Evolutionary conservation across 2,888 invertebrate species (phyloP).

Genomic region (Octonoba sinensis): DNA sequence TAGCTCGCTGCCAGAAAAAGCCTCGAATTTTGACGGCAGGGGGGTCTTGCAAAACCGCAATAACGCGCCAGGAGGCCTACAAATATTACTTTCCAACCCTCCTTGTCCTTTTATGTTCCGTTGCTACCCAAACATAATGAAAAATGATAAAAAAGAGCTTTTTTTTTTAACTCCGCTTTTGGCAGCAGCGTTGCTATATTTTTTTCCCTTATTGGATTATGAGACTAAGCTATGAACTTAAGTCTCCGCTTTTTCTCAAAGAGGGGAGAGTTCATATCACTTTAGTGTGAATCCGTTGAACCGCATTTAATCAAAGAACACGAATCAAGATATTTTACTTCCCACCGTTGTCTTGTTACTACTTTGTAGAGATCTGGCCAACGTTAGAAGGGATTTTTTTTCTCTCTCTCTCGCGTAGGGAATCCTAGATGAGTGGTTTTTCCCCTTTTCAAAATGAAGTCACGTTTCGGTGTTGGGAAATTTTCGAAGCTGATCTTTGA

Average conservation of each 20-base stretch:
- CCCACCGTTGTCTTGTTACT: no score
- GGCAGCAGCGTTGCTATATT: not conserved
- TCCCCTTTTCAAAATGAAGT: no score
- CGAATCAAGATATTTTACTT: no score
- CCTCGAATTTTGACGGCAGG: constrained; percentile 15
- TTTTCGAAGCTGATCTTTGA: no score
- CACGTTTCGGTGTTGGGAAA: no score
- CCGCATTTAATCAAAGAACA: constrained; percentile 12
- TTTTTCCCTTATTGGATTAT: constrained; percentile 6
- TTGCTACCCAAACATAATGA: constrained; percentile 25
- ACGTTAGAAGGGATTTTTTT: no score
- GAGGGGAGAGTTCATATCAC: constrained; percentile 8
- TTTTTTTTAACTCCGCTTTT: constrained; percentile 14
- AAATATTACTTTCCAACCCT: constrained; percentile 23
- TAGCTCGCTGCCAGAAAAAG: not conserved
- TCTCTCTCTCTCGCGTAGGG: no score
- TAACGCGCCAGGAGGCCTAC: constrained; percentile 23
- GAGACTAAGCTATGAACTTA: constrained; percentile 1
- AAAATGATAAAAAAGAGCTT: constrained; percentile 18
- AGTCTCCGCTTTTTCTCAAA: not conserved
- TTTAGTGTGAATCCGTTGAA: constrained; percentile 2
- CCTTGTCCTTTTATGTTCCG: constrained; percentile 18
- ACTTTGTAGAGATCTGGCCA: no score
- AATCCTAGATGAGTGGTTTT: no score
- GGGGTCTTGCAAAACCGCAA: constrained; percentile 22